Evolutionary conservation across 2,797 vertebrate genomes (phyloP).

Genomic region (Tamandua tetradactyla): DNA sequence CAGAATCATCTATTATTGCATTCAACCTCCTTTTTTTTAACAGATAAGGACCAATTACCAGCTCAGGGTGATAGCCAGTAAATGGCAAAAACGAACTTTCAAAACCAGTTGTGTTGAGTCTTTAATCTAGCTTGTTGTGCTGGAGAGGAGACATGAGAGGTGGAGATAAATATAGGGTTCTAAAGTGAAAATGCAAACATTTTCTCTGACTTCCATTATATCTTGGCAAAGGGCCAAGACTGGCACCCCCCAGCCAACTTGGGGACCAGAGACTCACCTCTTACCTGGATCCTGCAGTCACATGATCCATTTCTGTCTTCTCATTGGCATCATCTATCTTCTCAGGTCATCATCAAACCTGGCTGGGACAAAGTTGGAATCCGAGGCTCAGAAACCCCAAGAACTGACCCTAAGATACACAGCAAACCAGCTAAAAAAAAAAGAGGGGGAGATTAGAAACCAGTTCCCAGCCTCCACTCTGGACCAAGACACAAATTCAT

Average conservation of each 20-base stretch:
- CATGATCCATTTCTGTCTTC: not conserved
- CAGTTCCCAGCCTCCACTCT: not conserved
- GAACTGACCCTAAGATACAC: not conserved
- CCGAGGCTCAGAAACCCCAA: conserved; percentile 24
- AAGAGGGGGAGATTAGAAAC: not conserved
- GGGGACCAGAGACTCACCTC: not conserved
- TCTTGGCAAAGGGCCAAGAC: not conserved
- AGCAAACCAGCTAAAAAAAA: not conserved
- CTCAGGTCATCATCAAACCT: not conserved
- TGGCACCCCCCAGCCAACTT: not conserved
- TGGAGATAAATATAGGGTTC: not conserved
- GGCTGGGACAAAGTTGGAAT: not conserved
- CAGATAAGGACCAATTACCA: not conserved
- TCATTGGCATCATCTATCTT: not conserved
- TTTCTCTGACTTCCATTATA: not conserved
- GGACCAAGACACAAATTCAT: not conserved
- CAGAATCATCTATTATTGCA: not conserved
- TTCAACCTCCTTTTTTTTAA: not conserved
- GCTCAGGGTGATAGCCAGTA: not conserved
- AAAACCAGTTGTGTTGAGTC: not conserved
- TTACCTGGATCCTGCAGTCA: not conserved
- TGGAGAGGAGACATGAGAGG: not conserved
- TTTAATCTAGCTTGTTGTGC: not conserved
- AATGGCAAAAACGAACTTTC: not conserved
- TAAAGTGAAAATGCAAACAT: not conserved